Evolutionary conservation across 2,888 invertebrate species (phyloP).

Genomic region (Monopis laevigella): DNA sequence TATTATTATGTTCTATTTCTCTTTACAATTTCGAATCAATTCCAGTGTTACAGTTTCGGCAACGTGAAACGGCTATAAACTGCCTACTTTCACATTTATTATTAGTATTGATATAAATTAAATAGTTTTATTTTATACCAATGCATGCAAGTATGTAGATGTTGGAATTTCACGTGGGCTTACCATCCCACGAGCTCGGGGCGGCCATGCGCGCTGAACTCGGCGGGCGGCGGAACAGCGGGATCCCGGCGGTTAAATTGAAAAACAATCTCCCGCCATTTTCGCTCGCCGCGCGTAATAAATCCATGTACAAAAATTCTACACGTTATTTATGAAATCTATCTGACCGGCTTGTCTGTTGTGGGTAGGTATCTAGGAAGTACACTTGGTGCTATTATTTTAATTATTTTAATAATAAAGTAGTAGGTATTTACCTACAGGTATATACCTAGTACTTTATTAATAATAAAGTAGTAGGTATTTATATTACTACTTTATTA

Average conservation of each 20-base stretch:
- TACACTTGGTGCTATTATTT: background rate
- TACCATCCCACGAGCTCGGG: conserved; percentile 18
- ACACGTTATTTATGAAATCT: conserved; percentile 66
- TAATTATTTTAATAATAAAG: background rate
- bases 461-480: too few relatives aligned
- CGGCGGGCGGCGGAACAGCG: conserved; percentile 59
- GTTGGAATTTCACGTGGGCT: conserved; percentile 4
- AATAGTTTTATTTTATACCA: too few relatives aligned
- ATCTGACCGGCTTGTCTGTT: conserved; percentile 30
- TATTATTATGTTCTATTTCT: too few relatives aligned
- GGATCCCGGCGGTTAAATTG: conserved; percentile 62
- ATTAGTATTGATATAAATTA: too few relatives aligned
- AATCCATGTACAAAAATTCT: conserved; percentile 68
- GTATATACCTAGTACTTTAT: background rate
- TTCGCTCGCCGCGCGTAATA: conserved; percentile 65
- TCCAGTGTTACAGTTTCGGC: too few relatives aligned
- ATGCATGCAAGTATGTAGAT: background rate
- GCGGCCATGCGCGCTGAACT: conserved; percentile 25
- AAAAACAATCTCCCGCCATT: conserved; percentile 69
- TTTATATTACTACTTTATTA: too few relatives aligned
- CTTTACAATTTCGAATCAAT: too few relatives aligned
- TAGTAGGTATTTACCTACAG: background rate
- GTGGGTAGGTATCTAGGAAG: background rate
- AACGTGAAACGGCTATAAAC: too few relatives aligned
- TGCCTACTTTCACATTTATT: too few relatives aligned